Conservation (phyloP, 2,797 vertebrate genomes). For the Serranus cabrilla region DNA sequence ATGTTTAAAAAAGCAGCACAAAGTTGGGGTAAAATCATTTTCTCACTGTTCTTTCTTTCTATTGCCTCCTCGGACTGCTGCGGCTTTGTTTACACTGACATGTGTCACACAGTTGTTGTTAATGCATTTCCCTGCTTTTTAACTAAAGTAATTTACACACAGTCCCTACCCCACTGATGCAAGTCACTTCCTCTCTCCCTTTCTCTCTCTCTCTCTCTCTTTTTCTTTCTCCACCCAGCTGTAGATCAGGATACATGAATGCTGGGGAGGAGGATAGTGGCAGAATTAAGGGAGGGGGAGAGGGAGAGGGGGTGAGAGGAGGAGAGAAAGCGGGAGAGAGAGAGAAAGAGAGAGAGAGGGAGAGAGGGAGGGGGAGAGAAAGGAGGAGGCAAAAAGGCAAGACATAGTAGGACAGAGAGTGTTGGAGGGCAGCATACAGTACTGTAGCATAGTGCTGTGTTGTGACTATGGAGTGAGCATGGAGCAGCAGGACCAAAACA, state of each 20-base stretch:
- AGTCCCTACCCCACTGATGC: conserved; percentile 82
- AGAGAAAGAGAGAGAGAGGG: conserved; percentile 29
- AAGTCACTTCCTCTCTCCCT: conserved; percentile 76
- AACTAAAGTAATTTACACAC: conserved; percentile 82
- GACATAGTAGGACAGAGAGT: conserved; percentile 69
- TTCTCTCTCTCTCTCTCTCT: conserved; percentile 50
- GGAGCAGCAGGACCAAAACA: conserved; percentile 70
- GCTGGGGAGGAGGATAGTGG: conserved; percentile 68
- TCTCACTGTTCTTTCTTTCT: background rate
- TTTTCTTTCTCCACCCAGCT: conserved; percentile 69
- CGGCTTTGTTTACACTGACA: conserved; percentile 8
- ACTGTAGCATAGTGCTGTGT: conserved; percentile 76
- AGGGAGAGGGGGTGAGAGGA: conserved; percentile 40
- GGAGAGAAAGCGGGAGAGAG: conserved; percentile 35
- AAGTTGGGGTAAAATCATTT: background rate
- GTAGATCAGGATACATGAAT: conserved; percentile 74
- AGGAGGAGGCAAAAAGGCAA: conserved; percentile 56
- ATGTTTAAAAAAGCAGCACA: background rate
- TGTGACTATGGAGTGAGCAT: conserved; percentile 73
- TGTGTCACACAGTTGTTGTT: background rate
- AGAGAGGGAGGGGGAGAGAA: conserved; percentile 43
- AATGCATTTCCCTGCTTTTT: conserved; percentile 62
- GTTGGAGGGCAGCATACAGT: conserved; percentile 68
- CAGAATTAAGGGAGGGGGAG: conserved; percentile 61
- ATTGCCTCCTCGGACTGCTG: background rate